Conservation (phyloP, 2,797 vertebrate genomes). For the Leucoraja ocellata region DNA sequence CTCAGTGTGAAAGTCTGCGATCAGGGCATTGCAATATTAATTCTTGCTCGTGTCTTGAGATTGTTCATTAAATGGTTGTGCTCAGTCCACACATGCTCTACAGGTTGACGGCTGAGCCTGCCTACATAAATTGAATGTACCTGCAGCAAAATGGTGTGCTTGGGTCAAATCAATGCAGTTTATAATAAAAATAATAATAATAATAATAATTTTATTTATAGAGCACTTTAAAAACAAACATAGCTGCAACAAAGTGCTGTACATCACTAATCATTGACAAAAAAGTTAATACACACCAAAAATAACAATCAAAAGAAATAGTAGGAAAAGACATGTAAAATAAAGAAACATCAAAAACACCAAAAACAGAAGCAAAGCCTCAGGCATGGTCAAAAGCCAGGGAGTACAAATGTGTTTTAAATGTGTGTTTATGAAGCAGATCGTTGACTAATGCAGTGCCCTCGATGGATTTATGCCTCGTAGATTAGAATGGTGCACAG, state of each 20-base stretch:
- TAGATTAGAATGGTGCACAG: not conserved
- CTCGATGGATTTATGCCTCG: not conserved
- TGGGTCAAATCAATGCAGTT: not conserved
- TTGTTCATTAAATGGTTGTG: not conserved
- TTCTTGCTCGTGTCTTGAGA: not conserved
- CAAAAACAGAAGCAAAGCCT: too few relatives aligned
- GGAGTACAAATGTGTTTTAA: too few relatives aligned
- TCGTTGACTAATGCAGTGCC: not conserved
- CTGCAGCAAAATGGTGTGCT: not conserved
- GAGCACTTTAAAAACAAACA: too few relatives aligned
- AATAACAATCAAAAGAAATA: too few relatives aligned
- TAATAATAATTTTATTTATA: too few relatives aligned
- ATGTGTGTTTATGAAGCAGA: not conserved
- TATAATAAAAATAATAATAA: too few relatives aligned
- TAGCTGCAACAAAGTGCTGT: too few relatives aligned
- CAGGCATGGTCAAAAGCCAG: too few relatives aligned
- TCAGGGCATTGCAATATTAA: not conserved
- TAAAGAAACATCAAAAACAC: too few relatives aligned
- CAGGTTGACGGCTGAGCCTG: not conserved
- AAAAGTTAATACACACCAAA: too few relatives aligned
- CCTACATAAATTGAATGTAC: not conserved
- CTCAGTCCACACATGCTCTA: not conserved
- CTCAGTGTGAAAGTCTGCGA: not conserved
- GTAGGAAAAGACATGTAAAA: too few relatives aligned
- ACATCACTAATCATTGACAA: too few relatives aligned